Evolutionary conservation across 2,888 invertebrate genomes (phyloP), one percentile per base, ranked within the genome.

Genomic region (Campaea margaritaria): DNA sequence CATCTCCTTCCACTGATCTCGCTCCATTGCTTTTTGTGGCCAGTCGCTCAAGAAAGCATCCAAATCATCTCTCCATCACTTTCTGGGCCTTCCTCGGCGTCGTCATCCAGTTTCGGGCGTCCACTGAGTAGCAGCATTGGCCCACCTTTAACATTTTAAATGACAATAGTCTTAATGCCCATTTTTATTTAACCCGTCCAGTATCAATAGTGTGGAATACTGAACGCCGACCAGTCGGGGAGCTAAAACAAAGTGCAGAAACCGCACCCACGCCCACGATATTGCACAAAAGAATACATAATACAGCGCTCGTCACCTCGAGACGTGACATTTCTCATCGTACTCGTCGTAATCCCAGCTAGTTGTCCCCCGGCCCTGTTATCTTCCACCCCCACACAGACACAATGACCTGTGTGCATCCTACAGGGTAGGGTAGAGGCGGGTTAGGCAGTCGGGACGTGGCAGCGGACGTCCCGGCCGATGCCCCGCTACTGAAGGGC

Each of bases 401-500:
- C 15, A 1, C 31, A 28, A 5, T 52, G n/a, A 31, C 3, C 11
- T 43, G 36, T 51, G 51, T 44, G 71, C 72, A 75, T 68, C 58
- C 50, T n/a, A 63, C 44, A 44, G 52, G 36, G 38, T 34, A 34
- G n/a, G 36, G 44, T 36, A 2, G 27, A 28, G 43, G 39, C 31
- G 39, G 41, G 31, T 31, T 52, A 52, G 47, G 28, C 8, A 7
- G n/a, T 47, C 60, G 59, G 69, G 73, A 70, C 70, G 67, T 68
- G 64, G 72, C 52, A 64, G 45, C 62, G 65, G 65, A 63, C 65
- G 65, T 66, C 63, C 65, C 55, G 68, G 76, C 66, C 75, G 70
- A 73, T 61, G 73, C 76, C 68, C 51, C 42, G 51, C 54, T 74
- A 77, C 77, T 79, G 78, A 74, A 79, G 78, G 78, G 73, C 74